phyloP scores from a whole-genome alignment of 2,113 vertebrate species.

The Ictalurus furcatus region DNA sequence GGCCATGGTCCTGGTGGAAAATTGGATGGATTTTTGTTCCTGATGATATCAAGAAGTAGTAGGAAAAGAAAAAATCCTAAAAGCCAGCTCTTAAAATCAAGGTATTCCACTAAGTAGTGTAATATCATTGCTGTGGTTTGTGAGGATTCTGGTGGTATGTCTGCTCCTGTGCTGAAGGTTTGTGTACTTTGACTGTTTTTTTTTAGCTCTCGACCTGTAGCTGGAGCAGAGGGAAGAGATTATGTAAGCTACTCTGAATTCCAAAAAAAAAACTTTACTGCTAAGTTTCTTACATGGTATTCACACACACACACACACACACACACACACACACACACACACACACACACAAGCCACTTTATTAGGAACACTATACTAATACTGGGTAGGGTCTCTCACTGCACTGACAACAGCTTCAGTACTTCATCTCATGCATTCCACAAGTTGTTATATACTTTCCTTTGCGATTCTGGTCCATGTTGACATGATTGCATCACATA shows the following conservation, averaged over 20 bases:
- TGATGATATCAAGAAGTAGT: conserved; percentile 49
- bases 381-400: not conserved
- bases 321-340: too few species aligned
- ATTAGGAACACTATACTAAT: not conserved
- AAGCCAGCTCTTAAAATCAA: conserved; percentile 56
- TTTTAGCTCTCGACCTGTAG: not conserved
- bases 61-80: conserved; percentile 49
- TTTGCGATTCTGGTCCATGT: not conserved
- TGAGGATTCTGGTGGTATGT: not conserved
- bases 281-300: not conserved
- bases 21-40: conserved; percentile 59
- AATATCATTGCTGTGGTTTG: conserved; percentile 63
- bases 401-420: not conserved
- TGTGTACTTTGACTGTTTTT: not conserved
- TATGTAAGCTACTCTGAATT: not conserved
- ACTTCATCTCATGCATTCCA: not conserved
- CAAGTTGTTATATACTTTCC: not conserved
- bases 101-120: conserved; percentile 57
- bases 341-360: not conserved
- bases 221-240: not conserved
- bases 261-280: not conserved
- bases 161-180: not conserved
- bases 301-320: not conserved
- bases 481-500: not conserved
- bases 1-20: conserved; percentile 74